Percentiles rank a stretch among this genome's conserved stretches.
phyloP scores from a whole-genome alignment of 2,888 invertebrate species.

The Cryptus armator region DNA sequence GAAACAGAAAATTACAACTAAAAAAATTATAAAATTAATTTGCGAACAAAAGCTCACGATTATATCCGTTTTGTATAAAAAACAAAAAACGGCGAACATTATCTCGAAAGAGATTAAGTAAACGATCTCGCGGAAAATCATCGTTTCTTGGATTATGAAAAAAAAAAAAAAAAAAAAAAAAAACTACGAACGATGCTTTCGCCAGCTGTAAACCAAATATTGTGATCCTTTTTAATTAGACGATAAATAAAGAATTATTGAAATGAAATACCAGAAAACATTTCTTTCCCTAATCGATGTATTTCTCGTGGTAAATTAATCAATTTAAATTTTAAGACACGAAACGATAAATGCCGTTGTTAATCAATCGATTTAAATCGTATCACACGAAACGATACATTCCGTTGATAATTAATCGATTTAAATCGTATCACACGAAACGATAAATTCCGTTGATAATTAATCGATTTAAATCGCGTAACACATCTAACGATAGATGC shows the following conservation, averaged over 20 bases:
- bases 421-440: too few relatives aligned
- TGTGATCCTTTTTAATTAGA: slow-evolving; percentile 39
- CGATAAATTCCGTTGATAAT: too few relatives aligned
- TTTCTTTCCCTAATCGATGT: neutral
- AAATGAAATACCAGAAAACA: neutral
- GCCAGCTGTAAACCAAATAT: slow-evolving; percentile 9
- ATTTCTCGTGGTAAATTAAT: neutral
- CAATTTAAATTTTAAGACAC: neutral
- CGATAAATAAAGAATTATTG: slow-evolving; percentile 40
- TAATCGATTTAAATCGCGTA: too few relatives aligned
- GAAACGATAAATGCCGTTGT: neutral
- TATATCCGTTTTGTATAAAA: neutral
- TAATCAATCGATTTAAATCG: neutral
- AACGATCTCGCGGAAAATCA: slow-evolving; percentile 2
- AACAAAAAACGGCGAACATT: neutral
- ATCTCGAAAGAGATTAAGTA: slow-evolving; percentile 18
- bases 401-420: too few relatives aligned
- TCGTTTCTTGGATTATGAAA: neutral
- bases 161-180: neutral
- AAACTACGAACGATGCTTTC: neutral
- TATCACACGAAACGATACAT: neutral
- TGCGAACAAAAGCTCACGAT: neutral
- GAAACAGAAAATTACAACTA: neutral
- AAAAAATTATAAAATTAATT: neutral
- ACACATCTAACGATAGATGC: too few relatives aligned